These are phyloP conservation scores for Suricata suricatta DNA, from an alignment of 2,113 vertebrate genomes.

Conservation along the genomic window DNA sequence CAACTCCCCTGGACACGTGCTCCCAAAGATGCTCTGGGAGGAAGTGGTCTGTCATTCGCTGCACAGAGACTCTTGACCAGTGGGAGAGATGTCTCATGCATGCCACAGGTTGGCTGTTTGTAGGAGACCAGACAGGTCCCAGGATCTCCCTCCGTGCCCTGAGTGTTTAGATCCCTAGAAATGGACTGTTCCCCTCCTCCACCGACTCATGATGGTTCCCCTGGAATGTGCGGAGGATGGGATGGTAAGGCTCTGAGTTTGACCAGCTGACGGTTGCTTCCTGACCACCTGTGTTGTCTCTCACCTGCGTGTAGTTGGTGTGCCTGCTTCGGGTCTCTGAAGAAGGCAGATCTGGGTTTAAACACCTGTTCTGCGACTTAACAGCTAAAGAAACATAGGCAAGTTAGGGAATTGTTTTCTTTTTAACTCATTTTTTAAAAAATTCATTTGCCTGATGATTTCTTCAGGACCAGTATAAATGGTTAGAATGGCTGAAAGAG, in stretches of 20 bases:
- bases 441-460: neutral
- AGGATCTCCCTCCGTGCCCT: neutral
- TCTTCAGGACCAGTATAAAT: neutral
- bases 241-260: neutral
- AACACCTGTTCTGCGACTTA: neutral
- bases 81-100: neutral
- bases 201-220: neutral
- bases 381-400: neutral
- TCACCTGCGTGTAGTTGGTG: neutral
- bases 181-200: rapidly evolving
- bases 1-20: constrained; percentile 58
- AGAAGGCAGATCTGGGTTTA: neutral
- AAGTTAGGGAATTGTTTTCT: neutral
- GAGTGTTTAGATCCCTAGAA: neutral
- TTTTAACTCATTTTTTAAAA: neutral
- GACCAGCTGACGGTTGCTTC: neutral
- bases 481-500: neutral
- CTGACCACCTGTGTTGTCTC: neutral
- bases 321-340: neutral
- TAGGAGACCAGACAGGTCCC: neutral
- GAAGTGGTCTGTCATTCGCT: constrained; percentile 75
- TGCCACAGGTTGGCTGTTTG: neutral
- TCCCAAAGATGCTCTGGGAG: constrained; percentile 41
- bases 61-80: constrained; percentile 58
- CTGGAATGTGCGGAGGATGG: neutral